Percentiles rank a stretch among this genome's conserved stretches.
phyloP scores from a whole-genome alignment of 2,113 vertebrate species.

The Erythrocebus patas region DNA sequence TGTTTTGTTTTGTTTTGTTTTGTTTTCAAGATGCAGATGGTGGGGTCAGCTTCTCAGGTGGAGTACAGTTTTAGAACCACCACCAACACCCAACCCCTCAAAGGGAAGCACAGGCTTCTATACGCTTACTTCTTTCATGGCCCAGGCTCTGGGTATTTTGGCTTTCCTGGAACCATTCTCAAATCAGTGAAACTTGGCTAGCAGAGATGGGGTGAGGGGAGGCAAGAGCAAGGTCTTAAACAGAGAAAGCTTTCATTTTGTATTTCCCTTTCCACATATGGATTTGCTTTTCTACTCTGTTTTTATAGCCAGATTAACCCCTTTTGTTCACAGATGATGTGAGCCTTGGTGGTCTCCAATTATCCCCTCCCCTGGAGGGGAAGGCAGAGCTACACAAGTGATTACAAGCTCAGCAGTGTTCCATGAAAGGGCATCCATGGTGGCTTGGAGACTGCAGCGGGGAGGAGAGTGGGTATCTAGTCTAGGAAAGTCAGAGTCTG shows the following conservation, averaged over 20 bases:
- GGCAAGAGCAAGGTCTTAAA: background rate
- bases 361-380: background rate
- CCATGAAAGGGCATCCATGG: background rate
- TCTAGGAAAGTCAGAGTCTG: background rate
- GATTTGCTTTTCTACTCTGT: background rate
- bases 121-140: background rate
- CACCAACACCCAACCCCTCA: background rate
- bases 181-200: background rate
- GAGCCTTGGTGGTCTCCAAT: background rate
- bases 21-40: background rate
- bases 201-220: background rate
- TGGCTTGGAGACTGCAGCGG: background rate
- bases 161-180: background rate
- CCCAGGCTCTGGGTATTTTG: background rate
- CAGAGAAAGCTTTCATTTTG: constrained; percentile 27
- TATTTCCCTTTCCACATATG: background rate
- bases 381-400: background rate
- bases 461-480: background rate
- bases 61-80: background rate
- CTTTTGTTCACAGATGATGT: background rate
- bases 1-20: too few species aligned
- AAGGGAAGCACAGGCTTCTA: background rate
- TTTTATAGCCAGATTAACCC: background rate
- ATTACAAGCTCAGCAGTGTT: background rate
- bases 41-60: background rate